A percentile compares a stretch with the other conserved stretches of the same genome.
Conservation (phyloP, 2,113 vertebrate species). For the Colinus virginianus region DNA sequence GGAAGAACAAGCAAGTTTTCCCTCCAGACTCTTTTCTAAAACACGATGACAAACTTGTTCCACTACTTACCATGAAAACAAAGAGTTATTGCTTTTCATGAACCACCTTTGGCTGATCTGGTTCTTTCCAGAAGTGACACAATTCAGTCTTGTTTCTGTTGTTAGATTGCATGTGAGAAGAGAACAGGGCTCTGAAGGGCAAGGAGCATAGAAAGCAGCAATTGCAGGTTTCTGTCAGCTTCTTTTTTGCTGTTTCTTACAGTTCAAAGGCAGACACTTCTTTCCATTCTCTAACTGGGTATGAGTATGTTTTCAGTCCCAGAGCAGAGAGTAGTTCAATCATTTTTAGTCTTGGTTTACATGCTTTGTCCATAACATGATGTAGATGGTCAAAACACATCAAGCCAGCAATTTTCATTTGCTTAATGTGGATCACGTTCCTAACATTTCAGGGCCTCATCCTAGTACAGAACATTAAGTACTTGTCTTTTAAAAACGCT, state of each 20-base stretch:
- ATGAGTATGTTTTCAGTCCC: neutral
- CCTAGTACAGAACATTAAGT: slow-evolving; percentile 2
- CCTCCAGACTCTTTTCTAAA: neutral
- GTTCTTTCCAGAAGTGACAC: neutral
- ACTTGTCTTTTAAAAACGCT: slow-evolving; percentile 19
- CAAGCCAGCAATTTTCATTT: accelerated
- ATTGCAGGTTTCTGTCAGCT: neutral
- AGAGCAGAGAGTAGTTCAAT: neutral
- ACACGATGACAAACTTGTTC: neutral
- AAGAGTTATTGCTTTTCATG: neutral
- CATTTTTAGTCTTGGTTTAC: slow-evolving; percentile 14
- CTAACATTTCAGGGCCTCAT: neutral
- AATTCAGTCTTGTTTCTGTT: neutral
- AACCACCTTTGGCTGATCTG: neutral
- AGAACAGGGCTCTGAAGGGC: neutral
- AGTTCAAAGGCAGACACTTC: neutral
- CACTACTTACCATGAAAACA: neutral
- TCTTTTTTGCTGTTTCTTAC: neutral
- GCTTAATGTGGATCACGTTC: accelerated
- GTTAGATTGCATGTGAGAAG: neutral
- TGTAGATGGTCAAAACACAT: slow-evolving; percentile 25
- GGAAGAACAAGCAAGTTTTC: neutral
- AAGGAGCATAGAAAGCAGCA: accelerated
- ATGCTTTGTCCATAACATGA: neutral
- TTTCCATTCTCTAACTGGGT: neutral